These are phyloP conservation scores for Drosophila histrio DNA, from an alignment of 2,888 invertebrate species.

Conservation along the genomic window DNA sequence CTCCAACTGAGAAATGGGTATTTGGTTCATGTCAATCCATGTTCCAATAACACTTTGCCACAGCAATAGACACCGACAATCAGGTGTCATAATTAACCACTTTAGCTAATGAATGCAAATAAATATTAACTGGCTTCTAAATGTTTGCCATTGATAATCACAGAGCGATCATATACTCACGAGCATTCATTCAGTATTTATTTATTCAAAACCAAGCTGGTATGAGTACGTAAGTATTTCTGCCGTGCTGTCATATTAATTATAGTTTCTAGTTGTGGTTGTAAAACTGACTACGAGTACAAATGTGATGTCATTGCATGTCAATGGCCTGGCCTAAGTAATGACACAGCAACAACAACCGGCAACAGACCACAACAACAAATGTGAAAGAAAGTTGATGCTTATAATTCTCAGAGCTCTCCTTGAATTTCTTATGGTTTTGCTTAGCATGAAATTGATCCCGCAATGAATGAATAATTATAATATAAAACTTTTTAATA, in stretches of 20 bases:
- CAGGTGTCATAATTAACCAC: constrained; percentile 36
- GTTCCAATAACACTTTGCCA: not conserved
- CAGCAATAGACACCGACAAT: not conserved
- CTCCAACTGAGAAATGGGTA: constrained; percentile 14
- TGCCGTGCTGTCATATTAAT: constrained; percentile 52
- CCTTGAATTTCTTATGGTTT: constrained; percentile 17
- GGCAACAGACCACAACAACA: constrained; percentile 16
- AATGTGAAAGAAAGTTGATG: constrained; percentile 38
- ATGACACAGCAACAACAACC: constrained; percentile 40
- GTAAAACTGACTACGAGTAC: constrained; percentile 7
- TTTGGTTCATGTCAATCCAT: constrained; percentile 17
- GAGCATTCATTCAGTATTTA: constrained; percentile 31
- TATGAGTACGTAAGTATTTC: no score
- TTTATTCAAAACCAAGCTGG: constrained; percentile 34
- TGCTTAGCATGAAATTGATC: constrained; percentile 21
- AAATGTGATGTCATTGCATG: constrained; percentile 59
- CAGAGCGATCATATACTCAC: constrained; percentile 16
- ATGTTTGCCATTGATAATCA: constrained; percentile 50
- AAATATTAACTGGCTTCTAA: constrained; percentile 47
- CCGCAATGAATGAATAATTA: constrained; percentile 6
- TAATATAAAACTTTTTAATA: not conserved
- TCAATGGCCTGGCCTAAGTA: constrained; percentile 51
- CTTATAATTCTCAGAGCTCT: constrained; percentile 31
- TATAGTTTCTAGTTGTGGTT: constrained; percentile 44
- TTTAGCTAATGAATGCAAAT: constrained; percentile 44